A percentile compares a stretch with the other conserved stretches of the same genome.
phyloP scores from a whole-genome alignment of 2,113 vertebrate genomes.

The Campylorhamphus procurvoides region DNA sequence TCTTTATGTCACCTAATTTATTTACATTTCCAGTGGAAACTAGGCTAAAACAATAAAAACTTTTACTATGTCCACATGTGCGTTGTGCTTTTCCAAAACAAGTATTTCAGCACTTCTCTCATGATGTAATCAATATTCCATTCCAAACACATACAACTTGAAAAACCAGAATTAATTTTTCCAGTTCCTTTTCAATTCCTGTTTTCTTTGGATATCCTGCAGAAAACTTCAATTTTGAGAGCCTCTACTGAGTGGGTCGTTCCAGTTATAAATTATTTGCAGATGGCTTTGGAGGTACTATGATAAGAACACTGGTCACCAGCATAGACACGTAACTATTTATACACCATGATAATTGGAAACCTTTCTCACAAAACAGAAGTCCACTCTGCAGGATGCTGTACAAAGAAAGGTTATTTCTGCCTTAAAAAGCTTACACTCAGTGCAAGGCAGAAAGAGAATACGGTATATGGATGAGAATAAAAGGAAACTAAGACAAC shows the following conservation, averaged over 20 bases:
- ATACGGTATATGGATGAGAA: not conserved
- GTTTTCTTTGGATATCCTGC: not conserved
- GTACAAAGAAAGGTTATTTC: not conserved
- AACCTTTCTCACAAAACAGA: constrained; percentile 17
- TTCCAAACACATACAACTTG: not conserved
- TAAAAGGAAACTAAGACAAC: not conserved
- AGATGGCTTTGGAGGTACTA: not conserved
- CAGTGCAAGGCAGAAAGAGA: not conserved
- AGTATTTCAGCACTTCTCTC: not conserved
- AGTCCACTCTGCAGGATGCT: constrained; percentile 2
- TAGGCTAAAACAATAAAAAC: not conserved
- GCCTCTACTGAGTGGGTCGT: not conserved
- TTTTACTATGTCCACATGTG: not conserved
- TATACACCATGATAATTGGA: not conserved
- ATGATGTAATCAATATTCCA: not conserved
- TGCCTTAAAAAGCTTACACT: not conserved
- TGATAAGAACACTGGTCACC: not conserved
- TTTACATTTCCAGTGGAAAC: not conserved
- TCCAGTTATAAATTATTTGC: not conserved
- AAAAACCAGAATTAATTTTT: not conserved
- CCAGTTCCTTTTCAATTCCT: not conserved
- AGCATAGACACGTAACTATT: not conserved
- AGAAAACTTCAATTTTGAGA: not conserved
- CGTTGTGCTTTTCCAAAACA: not conserved
- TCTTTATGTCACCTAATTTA: not conserved